Evolutionary conservation across 1,140 invertebrate genomes (phyloP).

Genomic region (Trichonephila clavata): DNA sequence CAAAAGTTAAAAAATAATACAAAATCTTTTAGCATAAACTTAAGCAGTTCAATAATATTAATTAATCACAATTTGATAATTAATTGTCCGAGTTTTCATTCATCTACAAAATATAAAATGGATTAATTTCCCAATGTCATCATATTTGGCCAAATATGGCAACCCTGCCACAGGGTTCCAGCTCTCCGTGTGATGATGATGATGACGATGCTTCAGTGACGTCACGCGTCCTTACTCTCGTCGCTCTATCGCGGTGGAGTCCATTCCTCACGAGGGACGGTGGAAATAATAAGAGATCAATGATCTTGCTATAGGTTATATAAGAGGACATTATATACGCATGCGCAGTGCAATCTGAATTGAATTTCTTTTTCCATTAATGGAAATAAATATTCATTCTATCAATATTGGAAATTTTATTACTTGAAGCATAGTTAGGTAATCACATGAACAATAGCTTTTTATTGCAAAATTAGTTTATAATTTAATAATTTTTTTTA

Average conservation of each 20-base stretch:
- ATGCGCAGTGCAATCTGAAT: neutral
- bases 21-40: too few relatives aligned
- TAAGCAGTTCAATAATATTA: neutral
- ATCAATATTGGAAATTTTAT: too few relatives aligned
- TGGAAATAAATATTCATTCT: too few relatives aligned
- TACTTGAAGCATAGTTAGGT: too few relatives aligned
- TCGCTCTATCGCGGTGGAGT: conserved; percentile 63
- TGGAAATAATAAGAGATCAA: conserved; percentile 49
- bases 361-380: too few relatives aligned
- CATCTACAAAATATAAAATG: neutral
- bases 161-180: neutral
- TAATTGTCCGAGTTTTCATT: neutral
- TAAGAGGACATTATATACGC: conserved; percentile 16
- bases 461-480: too few relatives aligned
- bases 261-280: conserved; percentile 34
- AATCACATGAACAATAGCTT: too few relatives aligned
- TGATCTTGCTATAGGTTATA: conserved; percentile 70
- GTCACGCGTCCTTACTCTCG: conserved; percentile 75
- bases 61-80: neutral
- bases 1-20: too few relatives aligned
- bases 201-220: conserved; percentile 75
- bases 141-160: neutral
- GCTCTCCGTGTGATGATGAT: conserved; percentile 70
- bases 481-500: too few relatives aligned
- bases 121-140: neutral